phyloP scores from a whole-genome alignment of 2,888 invertebrate genomes.

The Carterocephalus palaemon region DNA sequence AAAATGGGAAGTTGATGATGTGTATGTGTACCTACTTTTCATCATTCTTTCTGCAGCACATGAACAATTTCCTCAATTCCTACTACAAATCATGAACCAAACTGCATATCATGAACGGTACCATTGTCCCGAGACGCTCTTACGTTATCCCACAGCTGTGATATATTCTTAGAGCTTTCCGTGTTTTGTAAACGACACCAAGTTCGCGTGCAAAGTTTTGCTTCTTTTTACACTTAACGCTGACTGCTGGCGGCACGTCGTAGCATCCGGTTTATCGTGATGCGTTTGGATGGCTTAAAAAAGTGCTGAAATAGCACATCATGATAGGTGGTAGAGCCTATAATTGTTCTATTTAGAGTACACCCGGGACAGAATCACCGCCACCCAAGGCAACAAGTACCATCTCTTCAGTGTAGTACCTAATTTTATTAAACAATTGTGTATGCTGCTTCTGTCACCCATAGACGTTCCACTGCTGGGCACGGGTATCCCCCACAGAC shows the following conservation, averaged over 20 bases:
- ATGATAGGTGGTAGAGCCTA: no score
- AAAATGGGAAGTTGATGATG: no score
- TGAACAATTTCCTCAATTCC: slow-evolving; percentile 12
- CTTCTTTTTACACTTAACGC: slow-evolving; percentile 12
- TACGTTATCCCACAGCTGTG: slow-evolving; percentile 20
- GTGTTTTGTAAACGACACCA: slow-evolving; percentile 22
- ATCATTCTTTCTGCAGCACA: no score
- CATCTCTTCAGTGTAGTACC: no score
- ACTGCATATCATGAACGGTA: slow-evolving; percentile 11
- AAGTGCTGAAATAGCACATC: not conserved
- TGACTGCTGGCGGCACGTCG: slow-evolving; percentile 1
- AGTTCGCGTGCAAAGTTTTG: slow-evolving; percentile 16
- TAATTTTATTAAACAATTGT: no score
- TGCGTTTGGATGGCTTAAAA: not conserved
- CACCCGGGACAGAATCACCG: no score
- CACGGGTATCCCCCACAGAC: no score
- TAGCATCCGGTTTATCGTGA: not conserved
- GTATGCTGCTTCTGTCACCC: no score
- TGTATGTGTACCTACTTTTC: no score
- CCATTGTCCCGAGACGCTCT: slow-evolving; percentile 18
- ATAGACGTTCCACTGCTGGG: no score
- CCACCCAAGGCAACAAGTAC: no score
- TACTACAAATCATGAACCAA: slow-evolving; percentile 6
- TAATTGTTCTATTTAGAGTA: no score
- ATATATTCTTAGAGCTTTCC: slow-evolving; percentile 15